phyloP scores from a whole-genome alignment of 2,797 vertebrate genomes.

The Scolopax bukidnonensis region DNA sequence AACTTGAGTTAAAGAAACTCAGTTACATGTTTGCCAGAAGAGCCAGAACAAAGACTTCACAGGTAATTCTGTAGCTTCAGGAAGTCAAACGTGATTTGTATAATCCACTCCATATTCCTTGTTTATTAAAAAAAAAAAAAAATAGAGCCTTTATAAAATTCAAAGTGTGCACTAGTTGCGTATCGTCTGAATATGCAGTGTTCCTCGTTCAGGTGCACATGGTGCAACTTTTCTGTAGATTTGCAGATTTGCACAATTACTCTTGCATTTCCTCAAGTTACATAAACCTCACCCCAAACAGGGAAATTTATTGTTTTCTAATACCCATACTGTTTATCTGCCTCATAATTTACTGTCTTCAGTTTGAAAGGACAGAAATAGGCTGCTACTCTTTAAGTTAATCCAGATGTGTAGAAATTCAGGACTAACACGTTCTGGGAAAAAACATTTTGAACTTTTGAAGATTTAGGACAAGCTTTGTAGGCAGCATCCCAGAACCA shows the following conservation, averaged over 20 bases:
- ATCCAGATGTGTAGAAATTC: neutral
- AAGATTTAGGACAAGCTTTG: neutral
- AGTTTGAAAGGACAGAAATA: neutral
- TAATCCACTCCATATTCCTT: neutral
- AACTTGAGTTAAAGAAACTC: neutral
- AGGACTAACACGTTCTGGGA: neutral
- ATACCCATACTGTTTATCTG: neutral
- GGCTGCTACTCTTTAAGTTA: neutral
- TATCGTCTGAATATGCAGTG: neutral
- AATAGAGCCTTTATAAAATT: neutral
- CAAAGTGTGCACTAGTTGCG: neutral
- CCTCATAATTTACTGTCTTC: neutral
- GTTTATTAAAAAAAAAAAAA: neutral
- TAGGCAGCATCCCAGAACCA: neutral
- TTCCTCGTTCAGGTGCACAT: neutral
- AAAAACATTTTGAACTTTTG: neutral
- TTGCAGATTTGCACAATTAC: neutral
- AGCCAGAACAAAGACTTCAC: neutral
- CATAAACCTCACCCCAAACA: neutral
- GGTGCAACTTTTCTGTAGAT: neutral
- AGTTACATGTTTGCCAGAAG: neutral
- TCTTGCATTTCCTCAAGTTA: neutral
- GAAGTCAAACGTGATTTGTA: neutral
- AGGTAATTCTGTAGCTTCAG: neutral
- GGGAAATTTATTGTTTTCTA: neutral